Base-by-base conservation (phyloP, 2,113 vertebrate species). In the Melanocharis versteri region DNA sequence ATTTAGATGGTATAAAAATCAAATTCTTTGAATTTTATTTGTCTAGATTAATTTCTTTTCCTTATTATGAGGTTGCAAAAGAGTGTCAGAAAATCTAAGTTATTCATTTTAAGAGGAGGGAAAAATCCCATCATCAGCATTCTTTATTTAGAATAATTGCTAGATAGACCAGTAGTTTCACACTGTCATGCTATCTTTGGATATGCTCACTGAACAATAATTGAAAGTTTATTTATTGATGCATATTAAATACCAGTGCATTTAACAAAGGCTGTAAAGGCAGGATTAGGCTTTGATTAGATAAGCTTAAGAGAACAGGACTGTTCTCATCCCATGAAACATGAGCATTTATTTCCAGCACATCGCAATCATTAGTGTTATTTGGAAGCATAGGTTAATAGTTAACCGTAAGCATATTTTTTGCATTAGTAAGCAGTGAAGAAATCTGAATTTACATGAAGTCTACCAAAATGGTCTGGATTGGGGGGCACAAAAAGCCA, bases 201-300 rank as follows among this genome's bases (percentile, higher is more conserved):
- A 89, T 95, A 75, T 95, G 80, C 92, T 97, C 94, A 84, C 80
- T 94, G 95, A 90, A 97, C 96, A 96, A 97, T 96, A 97, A 97
- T 90, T 97, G 77, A 95, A 97, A 97, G 91, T 97, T 98, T 97
- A 97, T 97, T 98, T 98, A 97, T 92, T 95, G 96, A 97, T 96
- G 94, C 96, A 97, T 97, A 95, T 91, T 96, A 97, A 98, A 95
- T 96, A 97, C 94, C 94, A 96, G 61, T 82, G 95, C 96, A 93
- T 91, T 97, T 95, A 95, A 89, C 89, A 89, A 78, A 73, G 71
- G 65, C 93, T 96, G 77, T 86, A 96, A 96, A 97, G 86, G 84
- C 91, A 97, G 95, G 83, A 89, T 53, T 97, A 93, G 87, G 71
- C 73, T 98, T 96, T 97, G 92, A 97, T 97, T 97, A 96, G 96